Evolutionary conservation across 2,888 invertebrate genomes (phyloP).

Genomic region (Rhingia campestris): DNA sequence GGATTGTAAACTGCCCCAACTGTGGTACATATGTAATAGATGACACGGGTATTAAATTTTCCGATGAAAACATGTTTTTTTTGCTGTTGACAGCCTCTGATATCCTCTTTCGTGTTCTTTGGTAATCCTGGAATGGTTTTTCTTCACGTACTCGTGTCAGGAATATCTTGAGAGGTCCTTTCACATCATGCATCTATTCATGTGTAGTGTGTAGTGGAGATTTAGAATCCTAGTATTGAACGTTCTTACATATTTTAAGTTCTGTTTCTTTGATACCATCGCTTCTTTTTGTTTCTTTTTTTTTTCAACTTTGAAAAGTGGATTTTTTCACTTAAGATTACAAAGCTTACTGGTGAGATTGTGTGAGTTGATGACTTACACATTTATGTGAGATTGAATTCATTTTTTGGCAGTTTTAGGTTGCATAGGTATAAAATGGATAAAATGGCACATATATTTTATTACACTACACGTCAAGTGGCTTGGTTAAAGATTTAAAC

Average conservation of each 20-base stretch:
- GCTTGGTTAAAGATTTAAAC: too few species aligned
- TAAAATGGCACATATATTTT: too few species aligned
- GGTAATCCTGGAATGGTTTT: neutral
- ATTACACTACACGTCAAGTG: too few species aligned
- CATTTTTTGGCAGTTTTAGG: too few species aligned
- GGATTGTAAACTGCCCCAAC: conserved; percentile 19
- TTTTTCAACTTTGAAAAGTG: conserved; percentile 4
- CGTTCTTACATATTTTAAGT: conserved; percentile 1
- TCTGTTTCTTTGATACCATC: neutral
- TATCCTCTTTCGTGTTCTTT: conserved; percentile 9
- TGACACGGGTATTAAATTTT: conserved; percentile 29
- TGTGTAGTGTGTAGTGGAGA: neutral
- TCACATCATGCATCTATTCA: conserved; percentile 1
- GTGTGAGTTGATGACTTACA: too few species aligned
- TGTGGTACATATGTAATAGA: conserved; percentile 5
- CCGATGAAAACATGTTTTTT: conserved; percentile 40
- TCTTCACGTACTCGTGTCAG: conserved; percentile 8
- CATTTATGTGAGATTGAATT: too few species aligned
- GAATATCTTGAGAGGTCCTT: conserved; percentile 32
- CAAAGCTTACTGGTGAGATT: conserved; percentile 1
- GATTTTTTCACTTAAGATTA: neutral
- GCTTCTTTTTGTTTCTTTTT: neutral
- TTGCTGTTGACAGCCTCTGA: neutral
- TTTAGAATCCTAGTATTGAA: conserved; percentile 24
- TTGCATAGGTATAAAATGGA: too few species aligned